These are phyloP conservation scores for Tinamus guttatus DNA, from an alignment of 2,113 vertebrate genomes.

Conservation along the genomic window DNA sequence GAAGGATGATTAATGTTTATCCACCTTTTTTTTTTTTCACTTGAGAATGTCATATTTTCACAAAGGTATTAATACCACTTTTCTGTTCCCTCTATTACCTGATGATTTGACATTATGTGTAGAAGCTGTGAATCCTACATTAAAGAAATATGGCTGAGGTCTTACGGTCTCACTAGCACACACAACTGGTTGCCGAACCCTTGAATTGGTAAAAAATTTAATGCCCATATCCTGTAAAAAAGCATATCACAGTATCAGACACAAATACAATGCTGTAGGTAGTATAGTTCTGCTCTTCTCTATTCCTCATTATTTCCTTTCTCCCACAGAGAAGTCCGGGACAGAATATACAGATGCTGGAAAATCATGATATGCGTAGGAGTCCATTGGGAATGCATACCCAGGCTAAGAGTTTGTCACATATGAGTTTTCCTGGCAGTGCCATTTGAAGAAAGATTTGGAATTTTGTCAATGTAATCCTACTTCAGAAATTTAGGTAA, in stretches of 20 bases:
- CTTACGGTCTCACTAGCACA: constrained; percentile 44
- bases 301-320: neutral
- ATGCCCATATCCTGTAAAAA: constrained; percentile 69
- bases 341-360: neutral
- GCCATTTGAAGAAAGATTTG: neutral
- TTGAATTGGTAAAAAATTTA: constrained; percentile 71
- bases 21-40: neutral
- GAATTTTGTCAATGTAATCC: neutral
- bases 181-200: constrained; percentile 55
- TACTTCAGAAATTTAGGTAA: neutral
- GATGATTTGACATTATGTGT: neutral
- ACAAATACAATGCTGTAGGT: neutral
- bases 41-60: neutral
- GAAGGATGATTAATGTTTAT: neutral
- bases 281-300: neutral
- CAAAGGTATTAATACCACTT: neutral
- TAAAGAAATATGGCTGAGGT: neutral
- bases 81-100: neutral
- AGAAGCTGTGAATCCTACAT: neutral
- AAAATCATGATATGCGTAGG: neutral
- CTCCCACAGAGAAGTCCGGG: neutral
- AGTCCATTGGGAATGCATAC: neutral
- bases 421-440: neutral
- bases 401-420: neutral
- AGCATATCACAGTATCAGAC: fast-evolving